phyloP scores from a whole-genome alignment of 2,113 vertebrate species.

The Rattus norvegicus region DNA sequence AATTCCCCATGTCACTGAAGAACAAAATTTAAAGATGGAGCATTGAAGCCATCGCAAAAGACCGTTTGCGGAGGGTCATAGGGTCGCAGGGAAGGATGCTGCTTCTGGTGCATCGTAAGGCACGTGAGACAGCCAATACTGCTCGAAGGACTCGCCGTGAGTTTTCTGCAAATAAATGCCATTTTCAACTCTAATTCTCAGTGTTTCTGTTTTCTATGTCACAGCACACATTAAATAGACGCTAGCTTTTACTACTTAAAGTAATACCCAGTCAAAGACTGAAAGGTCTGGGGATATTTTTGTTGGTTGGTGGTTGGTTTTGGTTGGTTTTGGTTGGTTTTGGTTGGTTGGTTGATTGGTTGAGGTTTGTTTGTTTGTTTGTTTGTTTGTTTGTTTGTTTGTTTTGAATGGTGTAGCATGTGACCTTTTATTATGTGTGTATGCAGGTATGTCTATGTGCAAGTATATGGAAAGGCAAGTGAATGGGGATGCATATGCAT shows the following conservation, averaged over 20 bases:
- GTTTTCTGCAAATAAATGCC: neutral
- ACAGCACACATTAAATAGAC: neutral
- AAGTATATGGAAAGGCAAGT: neutral
- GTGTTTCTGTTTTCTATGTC: neutral
- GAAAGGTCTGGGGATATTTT: too few species aligned
- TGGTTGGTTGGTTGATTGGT: too few species aligned
- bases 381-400: too few species aligned
- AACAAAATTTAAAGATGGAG: neutral
- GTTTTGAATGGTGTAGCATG: neutral
- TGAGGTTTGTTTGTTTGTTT: too few species aligned
- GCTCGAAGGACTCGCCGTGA: neutral
- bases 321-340: too few species aligned
- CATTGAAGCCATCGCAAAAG: neutral
- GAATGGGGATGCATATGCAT: neutral
- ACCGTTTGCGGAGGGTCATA: too few species aligned
- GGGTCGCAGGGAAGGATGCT: neutral
- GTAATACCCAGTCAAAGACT: neutral
- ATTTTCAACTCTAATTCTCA: neutral
- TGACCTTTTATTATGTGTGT: neutral
- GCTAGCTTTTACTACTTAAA: neutral
- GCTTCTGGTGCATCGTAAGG: neutral
- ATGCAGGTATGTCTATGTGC: neutral
- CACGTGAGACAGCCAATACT: neutral
- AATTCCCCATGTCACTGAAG: neutral
- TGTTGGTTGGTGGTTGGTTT: too few species aligned